Base-by-base conservation (phyloP, 2,797 vertebrate genomes). In the Aplochiton taeniatus region DNA sequence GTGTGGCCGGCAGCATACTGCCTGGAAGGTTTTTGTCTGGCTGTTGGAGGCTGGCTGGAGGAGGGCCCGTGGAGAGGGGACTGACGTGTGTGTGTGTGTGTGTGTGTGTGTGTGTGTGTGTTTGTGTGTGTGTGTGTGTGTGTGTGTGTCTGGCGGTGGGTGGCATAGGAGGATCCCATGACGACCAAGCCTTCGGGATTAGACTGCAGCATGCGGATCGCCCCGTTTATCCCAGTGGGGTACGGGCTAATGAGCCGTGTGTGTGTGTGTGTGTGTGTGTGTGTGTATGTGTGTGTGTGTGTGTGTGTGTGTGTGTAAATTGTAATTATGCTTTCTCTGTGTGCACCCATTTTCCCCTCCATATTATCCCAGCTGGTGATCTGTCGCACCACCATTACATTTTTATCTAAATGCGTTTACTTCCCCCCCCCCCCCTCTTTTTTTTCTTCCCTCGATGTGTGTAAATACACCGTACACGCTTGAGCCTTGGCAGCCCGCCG, bases 161-260 rank as follows among this genome's bases (percentile, higher is more conserved):
- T 1, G 13, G 45, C 46, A 49, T 61, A 9, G 4, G 42, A 53
- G 66, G 44, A 66, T 53, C 70, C 62, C 12, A 69, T 57, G 63
- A 76, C 65, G 69, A 73, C 62, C 56, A 75, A 69, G 66, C 62
- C 82, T 79, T 72, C 63, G 66, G 80, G 86, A 87, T 87, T 83
- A 87, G 73, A 17, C 68, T 17, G 50, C 65, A 63, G 58, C 76
- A 48, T 69, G 73, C 56, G 58, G 79, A 64, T 74, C 76, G 54
- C 65, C 58, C 1, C 57, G 0, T 79, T 85, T 82, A 85, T 84
- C 86, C 85, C 73, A 77, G 83, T 84, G 84, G 81, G 83, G 87
- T 87, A 59, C 79, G 66, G 75, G 74, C 72, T 88, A 86, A 86
- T 85, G 70, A 85, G 75, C 68, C 57, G 55, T 67, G 71, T 75